These are phyloP conservation scores for Picathartes gymnocephalus DNA, from an alignment of 2,113 vertebrate species.

Conservation along the genomic window DNA sequence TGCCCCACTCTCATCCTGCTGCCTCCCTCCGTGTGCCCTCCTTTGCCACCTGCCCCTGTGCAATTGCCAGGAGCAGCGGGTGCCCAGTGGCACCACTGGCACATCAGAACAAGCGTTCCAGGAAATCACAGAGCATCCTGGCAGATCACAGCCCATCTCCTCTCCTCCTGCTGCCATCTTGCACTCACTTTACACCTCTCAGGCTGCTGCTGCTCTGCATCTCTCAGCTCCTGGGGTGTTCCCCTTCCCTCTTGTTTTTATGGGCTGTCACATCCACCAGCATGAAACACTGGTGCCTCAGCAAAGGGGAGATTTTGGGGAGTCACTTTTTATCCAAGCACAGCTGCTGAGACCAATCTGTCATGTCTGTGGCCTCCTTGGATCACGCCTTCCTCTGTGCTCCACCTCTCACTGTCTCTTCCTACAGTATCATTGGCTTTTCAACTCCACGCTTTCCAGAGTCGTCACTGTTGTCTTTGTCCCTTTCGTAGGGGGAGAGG, in stretches of 20 bases:
- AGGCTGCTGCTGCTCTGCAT: background rate
- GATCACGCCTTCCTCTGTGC: background rate
- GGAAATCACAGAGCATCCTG: background rate
- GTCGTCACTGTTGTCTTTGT: background rate
- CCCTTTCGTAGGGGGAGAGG: background rate
- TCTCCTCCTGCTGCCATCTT: fast-evolving
- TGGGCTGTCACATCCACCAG: background rate
- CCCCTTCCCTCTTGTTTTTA: background rate
- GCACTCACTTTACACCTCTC: background rate
- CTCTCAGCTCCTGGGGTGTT: background rate
- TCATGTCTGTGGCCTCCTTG: background rate
- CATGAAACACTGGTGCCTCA: background rate
- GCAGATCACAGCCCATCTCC: background rate
- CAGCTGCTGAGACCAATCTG: background rate
- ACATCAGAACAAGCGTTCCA: fast-evolving
- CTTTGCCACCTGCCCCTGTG: background rate
- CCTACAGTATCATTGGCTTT: background rate
- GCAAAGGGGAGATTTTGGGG: background rate
- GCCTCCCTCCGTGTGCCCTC: background rate
- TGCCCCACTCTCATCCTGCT: background rate
- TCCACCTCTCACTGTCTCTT: background rate
- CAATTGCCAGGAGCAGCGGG: background rate
- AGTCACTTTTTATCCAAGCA: background rate
- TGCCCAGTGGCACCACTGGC: fast-evolving
- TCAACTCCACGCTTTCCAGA: background rate